Evolutionary conservation across 2,797 vertebrate genomes (phyloP).

Genomic region (Mormyrus proboscirostris): DNA sequence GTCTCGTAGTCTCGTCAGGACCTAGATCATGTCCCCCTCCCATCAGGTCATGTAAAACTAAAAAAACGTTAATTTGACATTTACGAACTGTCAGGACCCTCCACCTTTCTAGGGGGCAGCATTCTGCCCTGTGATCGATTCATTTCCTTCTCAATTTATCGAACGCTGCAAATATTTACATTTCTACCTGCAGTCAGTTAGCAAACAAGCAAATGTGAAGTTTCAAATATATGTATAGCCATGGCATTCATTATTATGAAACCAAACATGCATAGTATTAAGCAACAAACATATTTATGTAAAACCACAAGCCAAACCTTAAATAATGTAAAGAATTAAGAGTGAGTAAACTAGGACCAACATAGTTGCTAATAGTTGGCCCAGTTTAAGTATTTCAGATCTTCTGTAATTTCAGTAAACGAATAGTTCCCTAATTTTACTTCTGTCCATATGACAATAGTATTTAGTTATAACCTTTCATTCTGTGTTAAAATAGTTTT

Average conservation of each 20-base stretch:
- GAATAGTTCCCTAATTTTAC: neutral
- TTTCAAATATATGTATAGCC: slow-evolving; percentile 51
- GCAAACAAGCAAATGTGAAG: slow-evolving; percentile 40
- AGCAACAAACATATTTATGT: slow-evolving; percentile 49
- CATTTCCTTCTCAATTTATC: slow-evolving; percentile 18
- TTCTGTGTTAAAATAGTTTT: neutral
- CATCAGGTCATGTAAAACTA: slow-evolving; percentile 31
- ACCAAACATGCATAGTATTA: slow-evolving; percentile 41
- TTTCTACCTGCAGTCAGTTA: slow-evolving; percentile 13
- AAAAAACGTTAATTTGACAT: slow-evolving; percentile 23
- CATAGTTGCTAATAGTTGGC: neutral
- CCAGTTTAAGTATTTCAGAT: neutral
- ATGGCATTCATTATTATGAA: slow-evolving; percentile 45
- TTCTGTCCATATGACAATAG: neutral
- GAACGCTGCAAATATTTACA: neutral
- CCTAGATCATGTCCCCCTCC: slow-evolving; percentile 18
- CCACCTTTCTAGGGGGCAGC: neutral
- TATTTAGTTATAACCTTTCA: neutral
- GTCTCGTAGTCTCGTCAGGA: slow-evolving; percentile 5
- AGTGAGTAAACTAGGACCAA: neutral
- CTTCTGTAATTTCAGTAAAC: neutral
- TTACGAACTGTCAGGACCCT: slow-evolving; percentile 20
- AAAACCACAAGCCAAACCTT: slow-evolving; percentile 28
- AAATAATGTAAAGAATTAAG: neutral
- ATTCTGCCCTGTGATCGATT: neutral